Percentiles rank a stretch among this genome's conserved stretches.
phyloP scores from a whole-genome alignment of 2,113 vertebrate species.

The Mesoclemmys tuberculata region DNA sequence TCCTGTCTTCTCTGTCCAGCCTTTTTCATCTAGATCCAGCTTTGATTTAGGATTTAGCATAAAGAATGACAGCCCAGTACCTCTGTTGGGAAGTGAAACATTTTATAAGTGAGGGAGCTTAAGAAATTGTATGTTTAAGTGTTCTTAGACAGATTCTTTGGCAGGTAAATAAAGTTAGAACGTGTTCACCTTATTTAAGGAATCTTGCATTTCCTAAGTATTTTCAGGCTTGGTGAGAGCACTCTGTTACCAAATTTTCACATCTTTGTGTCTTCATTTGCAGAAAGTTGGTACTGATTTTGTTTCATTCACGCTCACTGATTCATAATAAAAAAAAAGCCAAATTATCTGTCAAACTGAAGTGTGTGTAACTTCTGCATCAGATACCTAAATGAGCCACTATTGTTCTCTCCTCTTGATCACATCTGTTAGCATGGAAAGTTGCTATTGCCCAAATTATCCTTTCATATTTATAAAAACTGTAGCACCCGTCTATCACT shows the following conservation, averaged over 20 bases:
- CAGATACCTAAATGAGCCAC: conserved; percentile 41
- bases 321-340: conserved; percentile 80
- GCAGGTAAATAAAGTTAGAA: conserved; percentile 70
- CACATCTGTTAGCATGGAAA: conserved; percentile 59
- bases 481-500: conserved; percentile 58
- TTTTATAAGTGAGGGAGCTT: conserved; percentile 72
- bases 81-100: conserved; percentile 58
- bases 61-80: conserved; percentile 72
- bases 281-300: conserved; percentile 77
- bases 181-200: conserved; percentile 67
- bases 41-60: conserved; percentile 53
- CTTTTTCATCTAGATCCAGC: not conserved
- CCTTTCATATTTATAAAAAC: conserved; percentile 19
- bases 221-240: conserved; percentile 74
- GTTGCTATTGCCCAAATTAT: conserved; percentile 35
- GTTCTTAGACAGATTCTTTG: conserved; percentile 74
- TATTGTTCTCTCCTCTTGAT: conserved; percentile 43
- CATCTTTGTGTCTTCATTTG: conserved; percentile 73
- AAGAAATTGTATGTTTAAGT: conserved; percentile 74
- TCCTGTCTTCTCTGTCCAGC: conserved; percentile 15
- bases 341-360: conserved; percentile 77
- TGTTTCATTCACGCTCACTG: conserved; percentile 71
- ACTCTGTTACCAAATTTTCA: conserved; percentile 62
- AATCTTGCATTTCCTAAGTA: conserved; percentile 71
- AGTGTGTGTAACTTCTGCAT: conserved; percentile 65